Conservation (phyloP, 2,888 invertebrate genomes). For the Aleiodes testaceus region DNA sequence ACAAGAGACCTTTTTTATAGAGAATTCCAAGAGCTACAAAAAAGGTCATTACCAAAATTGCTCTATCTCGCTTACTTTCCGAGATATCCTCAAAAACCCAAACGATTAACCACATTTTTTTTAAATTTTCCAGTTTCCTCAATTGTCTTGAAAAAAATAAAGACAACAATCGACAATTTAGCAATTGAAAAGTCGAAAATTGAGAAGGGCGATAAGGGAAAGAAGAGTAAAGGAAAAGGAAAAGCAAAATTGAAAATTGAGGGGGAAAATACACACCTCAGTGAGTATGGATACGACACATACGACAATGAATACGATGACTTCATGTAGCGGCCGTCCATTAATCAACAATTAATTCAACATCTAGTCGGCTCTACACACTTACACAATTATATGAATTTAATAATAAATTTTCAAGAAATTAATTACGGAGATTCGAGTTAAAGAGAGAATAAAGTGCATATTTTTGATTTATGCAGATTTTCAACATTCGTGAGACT, state of each 20-base stretch:
- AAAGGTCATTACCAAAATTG: too few relatives aligned
- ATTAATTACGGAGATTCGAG: conserved; percentile 2
- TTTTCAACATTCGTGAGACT: conserved; percentile 10
- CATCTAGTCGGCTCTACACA: conserved; percentile 51
- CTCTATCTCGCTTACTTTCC: too few relatives aligned
- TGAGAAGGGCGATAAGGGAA: conserved; percentile 86
- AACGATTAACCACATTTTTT: too few relatives aligned
- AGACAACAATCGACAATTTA: conserved; percentile 86
- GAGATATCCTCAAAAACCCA: too few relatives aligned
- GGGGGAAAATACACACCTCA: conserved; percentile 81
- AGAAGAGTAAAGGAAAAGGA: conserved; percentile 84
- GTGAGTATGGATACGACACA: conserved; percentile 79
- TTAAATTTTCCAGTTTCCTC: conserved; percentile 82
- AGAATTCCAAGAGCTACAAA: too few relatives aligned
- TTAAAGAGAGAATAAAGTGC: conserved; percentile 6
- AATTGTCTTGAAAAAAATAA: conserved; percentile 88
- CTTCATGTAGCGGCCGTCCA: conserved; percentile 81
- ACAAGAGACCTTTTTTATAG: too few relatives aligned
- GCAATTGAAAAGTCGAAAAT: conserved; percentile 91
- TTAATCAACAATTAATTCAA: conserved; percentile 40
- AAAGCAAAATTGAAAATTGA: conserved; percentile 87
- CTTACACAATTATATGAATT: conserved; percentile 38
- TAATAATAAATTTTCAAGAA: conserved; percentile 12
- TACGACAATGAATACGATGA: conserved; percentile 83
- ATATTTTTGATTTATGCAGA: conserved; percentile 24